These are phyloP conservation scores for Pteropus rufus DNA, from an alignment of 2,797 vertebrate genomes.

Conservation along the genomic window DNA sequence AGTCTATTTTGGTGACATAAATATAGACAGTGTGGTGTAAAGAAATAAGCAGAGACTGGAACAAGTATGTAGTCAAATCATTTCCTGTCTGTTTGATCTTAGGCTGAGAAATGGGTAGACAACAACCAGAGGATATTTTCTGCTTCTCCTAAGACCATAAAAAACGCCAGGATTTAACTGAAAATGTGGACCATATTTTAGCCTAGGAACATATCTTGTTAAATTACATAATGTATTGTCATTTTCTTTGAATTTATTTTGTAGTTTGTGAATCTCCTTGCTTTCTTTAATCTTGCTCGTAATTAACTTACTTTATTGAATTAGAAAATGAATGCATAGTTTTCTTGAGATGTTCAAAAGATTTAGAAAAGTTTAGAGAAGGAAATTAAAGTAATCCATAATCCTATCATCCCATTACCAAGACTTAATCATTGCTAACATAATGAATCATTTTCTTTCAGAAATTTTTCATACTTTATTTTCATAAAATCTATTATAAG, in stretches of 20 bases:
- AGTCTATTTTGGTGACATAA: neutral
- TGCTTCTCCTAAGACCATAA: neutral
- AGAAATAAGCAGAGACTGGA: neutral
- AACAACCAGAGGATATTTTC: neutral
- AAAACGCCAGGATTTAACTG: neutral
- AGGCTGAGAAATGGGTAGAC: neutral
- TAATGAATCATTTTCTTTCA: conserved; percentile 31
- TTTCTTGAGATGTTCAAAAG: neutral
- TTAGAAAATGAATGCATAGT: neutral
- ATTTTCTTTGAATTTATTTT: neutral
- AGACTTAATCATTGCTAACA: neutral
- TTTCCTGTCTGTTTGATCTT: neutral
- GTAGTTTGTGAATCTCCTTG: neutral
- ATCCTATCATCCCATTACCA: neutral
- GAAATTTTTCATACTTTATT: neutral
- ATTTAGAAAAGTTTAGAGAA: neutral
- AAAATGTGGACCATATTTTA: neutral
- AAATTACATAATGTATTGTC: neutral
- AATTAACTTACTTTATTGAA: neutral
- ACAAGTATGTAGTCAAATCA: neutral
- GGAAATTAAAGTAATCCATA: neutral
- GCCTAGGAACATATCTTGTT: neutral
- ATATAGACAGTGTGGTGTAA: neutral
- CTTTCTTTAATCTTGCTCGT: neutral
- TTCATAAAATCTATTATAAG: neutral